Evolutionary conservation across 30 jellyfish, hydroid and myxozoan species (phyloP), one percentile per base, ranked within the genome.

Genomic region (Turritopsis dohrnii): DNA sequence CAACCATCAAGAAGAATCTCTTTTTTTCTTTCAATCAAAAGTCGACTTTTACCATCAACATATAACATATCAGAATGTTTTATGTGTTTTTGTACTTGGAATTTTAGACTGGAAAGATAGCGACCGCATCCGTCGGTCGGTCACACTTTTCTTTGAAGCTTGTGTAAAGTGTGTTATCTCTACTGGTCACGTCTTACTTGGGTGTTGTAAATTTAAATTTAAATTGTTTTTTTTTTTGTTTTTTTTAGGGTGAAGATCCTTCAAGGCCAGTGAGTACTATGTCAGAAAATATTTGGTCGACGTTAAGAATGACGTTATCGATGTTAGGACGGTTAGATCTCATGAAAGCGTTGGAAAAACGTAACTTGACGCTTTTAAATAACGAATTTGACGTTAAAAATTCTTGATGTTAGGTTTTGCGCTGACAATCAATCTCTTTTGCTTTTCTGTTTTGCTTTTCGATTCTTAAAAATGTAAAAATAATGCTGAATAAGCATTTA

Each of bases 281-380:
- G 98, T 92, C 98, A 21, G 98, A 92, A 73, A 92, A 88, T 72
- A 92, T 92, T 53, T 92, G 98, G 98, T 72, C 95, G 29, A 92
- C 98, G 52, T 81, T 92, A 25, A 88, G 98, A 54, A 92, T 92
- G 98, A 80, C 98, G 24, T 31, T 88, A 25, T 92, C 98, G 31
- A 30, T 92, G 28, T 31, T 87, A 53, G 98, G 96, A 1, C 87
- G 89, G 66, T 65, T 79, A 0, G 98, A 92, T 52, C 90, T 92
- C 1, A 53, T 80, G 29, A 85, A 84, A 20, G 82, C 52, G 18
- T 81, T 88, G 65, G 94, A 88, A 26, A 92, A 73, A 27, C 72
- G 92, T n/a, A 94, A 92, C 72, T 82, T 92, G 52, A 90, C 81
- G 69, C 31, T 76, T 16, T 75, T 92, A 9, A 92, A 92, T 54